Percentiles rank a stretch among this genome's conserved stretches.
Evolutionary conservation across 2,113 vertebrate species (phyloP).

Genomic region (Pollimyrus isidori): DNA sequence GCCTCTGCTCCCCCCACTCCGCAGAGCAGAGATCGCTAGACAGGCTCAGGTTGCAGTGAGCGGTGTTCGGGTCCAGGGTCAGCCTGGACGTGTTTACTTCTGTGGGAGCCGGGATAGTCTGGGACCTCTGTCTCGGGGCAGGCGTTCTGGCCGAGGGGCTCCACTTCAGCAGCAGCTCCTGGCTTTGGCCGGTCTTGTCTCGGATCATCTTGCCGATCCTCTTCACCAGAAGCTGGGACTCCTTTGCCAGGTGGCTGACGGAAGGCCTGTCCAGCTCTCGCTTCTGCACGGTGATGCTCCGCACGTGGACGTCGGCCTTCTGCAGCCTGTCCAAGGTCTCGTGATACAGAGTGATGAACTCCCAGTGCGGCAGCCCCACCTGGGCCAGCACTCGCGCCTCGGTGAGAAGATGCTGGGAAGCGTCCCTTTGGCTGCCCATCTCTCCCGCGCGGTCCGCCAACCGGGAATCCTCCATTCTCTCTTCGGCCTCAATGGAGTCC

Average conservation of each 20-base stretch:
- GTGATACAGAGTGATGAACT: slow-evolving; percentile 24
- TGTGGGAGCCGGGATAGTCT: slow-evolving; percentile 8
- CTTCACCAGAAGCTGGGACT: not conserved
- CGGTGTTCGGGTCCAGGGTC: slow-evolving; percentile 42
- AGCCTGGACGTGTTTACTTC: slow-evolving; percentile 22
- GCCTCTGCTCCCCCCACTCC: slow-evolving; percentile 27
- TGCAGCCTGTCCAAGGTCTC: slow-evolving; percentile 32
- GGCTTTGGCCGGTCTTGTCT: not conserved
- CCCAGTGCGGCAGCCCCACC: slow-evolving; percentile 35
- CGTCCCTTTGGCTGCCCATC: slow-evolving; percentile 29
- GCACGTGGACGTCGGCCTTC: slow-evolving; percentile 21
- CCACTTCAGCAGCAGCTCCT: not conserved
- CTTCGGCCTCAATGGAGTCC: slow-evolving; percentile 18
- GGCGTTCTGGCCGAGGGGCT: slow-evolving; percentile 37
- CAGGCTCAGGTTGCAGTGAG: slow-evolving; percentile 48
- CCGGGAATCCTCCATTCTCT: slow-evolving; percentile 29
- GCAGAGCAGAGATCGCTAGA: slow-evolving; percentile 42
- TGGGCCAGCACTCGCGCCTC: slow-evolving; percentile 21
- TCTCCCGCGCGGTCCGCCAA: slow-evolving; percentile 37
- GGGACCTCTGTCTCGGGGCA: slow-evolving; percentile 30
- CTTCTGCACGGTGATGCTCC: slow-evolving; percentile 25
- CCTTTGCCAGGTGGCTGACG: slow-evolving; percentile 29
- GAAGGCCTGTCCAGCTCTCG: slow-evolving; percentile 34
- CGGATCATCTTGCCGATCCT: not conserved
- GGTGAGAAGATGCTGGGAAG: slow-evolving; percentile 30